Evolutionary conservation across 2,888 invertebrate species (phyloP), one percentile per base, ranked within the genome.

Genomic region (Andrena marginata): DNA sequence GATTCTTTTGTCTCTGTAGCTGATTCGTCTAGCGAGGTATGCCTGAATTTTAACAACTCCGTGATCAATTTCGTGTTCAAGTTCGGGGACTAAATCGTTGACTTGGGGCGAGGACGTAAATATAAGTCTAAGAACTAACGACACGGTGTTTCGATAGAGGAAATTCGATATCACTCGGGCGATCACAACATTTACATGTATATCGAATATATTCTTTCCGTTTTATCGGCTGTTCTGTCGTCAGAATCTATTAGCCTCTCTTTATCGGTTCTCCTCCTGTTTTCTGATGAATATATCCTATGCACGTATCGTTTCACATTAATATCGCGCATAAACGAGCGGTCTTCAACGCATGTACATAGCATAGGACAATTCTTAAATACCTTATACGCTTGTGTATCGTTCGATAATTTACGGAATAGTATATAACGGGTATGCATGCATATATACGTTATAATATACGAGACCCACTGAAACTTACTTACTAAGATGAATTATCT

Each of bases 371-470:
- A 65, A 71, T 64, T 26, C 59, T 82, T 54, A 56, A 74, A 51
- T 33, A 42, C 62, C 70, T 83, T 79, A 76, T 13, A 67, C 56
- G 23, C 42, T 59, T 26, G 69, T 59, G 65, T 13, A 63, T 67
- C 76, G 67, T 74, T 42, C 13, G 64, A 62, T 75, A 84, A 76
- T 82, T 82, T 49, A 82, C 79, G 83, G 59, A 69, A 78, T 54
- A 65, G 42, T 64, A 65, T 76, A 56, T 35, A 82, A 82, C 73
- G 60, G 48, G 59, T 63, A 75, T 82, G 65, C 77, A 73, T 85
- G 69, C 65, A 69, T 73, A 67, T 72, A 60, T 54, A 67, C 75
- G 20, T 77, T 71, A 60, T 31, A 63, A 70, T 67, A 51, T 68
- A 68, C 31, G 62, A 75, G 65, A 81, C 67, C 20, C 56, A 33